Conservation (phyloP, 2,113 vertebrate species). For the Ammospiza caudacuta region DNA sequence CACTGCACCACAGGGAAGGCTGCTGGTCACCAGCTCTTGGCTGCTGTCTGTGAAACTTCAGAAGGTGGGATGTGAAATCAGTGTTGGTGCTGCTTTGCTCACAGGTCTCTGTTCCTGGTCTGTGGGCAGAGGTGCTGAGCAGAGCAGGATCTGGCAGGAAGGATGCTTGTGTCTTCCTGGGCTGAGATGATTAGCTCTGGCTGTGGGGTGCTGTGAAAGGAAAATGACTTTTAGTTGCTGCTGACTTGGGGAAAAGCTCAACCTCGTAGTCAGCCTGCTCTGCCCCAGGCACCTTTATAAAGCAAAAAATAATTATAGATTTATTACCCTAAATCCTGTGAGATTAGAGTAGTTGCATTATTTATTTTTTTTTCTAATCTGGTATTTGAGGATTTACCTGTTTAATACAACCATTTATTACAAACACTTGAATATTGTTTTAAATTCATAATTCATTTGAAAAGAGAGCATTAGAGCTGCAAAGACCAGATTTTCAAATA, state of each 20-base stretch:
- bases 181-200: background rate
- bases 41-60: background rate
- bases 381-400: constrained; percentile 31
- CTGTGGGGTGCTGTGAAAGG: background rate
- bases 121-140: background rate
- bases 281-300: background rate
- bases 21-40: background rate
- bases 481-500: background rate
- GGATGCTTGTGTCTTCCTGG: background rate
- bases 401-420: constrained; percentile 24
- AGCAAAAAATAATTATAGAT: constrained; percentile 33
- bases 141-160: background rate
- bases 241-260: background rate
- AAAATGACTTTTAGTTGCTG: background rate
- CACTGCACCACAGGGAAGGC: background rate
- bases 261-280: background rate
- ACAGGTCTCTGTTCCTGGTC: background rate
- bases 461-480: background rate
- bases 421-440: background rate
- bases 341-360: background rate
- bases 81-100: background rate
- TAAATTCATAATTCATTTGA: background rate
- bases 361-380: background rate
- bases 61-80: background rate
- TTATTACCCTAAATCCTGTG: constrained; percentile 22